Percentiles rank a stretch among this genome's conserved stretches.
phyloP scores from a whole-genome alignment of 1,140 invertebrate genomes.

The Antheraea pernyi region DNA sequence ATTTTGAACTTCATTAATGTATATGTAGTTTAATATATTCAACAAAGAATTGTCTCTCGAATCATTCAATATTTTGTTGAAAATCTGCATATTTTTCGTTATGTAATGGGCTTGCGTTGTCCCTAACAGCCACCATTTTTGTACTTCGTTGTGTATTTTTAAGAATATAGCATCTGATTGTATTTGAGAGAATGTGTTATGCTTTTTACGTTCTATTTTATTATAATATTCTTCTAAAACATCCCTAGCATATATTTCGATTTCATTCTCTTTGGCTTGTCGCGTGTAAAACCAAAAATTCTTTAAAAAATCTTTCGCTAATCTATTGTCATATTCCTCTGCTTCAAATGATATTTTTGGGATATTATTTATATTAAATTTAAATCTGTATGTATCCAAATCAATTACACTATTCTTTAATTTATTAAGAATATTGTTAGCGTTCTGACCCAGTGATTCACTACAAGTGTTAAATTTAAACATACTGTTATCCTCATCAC shows the following conservation, averaged over 20 bases:
- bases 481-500: background rate
- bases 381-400: slow-evolving; percentile 9
- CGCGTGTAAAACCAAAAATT: slow-evolving; percentile 13
- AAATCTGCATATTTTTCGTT: slow-evolving; percentile 11
- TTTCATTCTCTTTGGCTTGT: slow-evolving; percentile 12
- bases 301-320: slow-evolving; percentile 11
- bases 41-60: slow-evolving; percentile 6
- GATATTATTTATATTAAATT: slow-evolving; percentile 1
- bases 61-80: slow-evolving; percentile 2
- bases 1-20: slow-evolving; percentile 11
- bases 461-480: background rate
- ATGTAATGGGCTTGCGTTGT: slow-evolving; percentile 7
- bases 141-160: slow-evolving; percentile 16
- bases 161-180: slow-evolving; percentile 13
- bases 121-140: slow-evolving; percentile 19
- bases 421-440: background rate
- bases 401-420: background rate
- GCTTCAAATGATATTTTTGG: slow-evolving; percentile 9
- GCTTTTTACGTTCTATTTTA: background rate
- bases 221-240: background rate
- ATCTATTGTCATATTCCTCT: background rate
- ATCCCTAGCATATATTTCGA: slow-evolving; percentile 8
- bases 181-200: background rate
- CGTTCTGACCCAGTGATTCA: background rate
- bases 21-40: slow-evolving; percentile 7